Conservation (phyloP, 2,888 invertebrate species). For the Cataglyphis cursor region DNA sequence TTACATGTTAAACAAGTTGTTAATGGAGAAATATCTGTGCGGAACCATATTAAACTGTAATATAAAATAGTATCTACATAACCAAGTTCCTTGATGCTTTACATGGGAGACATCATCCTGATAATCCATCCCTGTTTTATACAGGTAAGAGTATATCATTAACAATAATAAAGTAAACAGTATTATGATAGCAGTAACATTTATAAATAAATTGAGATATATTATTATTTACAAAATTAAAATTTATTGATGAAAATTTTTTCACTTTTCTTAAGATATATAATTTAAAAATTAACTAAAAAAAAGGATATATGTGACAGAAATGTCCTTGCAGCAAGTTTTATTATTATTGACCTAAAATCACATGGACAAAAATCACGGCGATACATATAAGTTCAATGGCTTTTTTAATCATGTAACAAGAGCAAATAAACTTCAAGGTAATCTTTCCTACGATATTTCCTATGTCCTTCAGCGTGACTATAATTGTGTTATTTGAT, state of each 20-base stretch:
- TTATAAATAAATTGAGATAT: conserved; percentile 16
- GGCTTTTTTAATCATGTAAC: not conserved
- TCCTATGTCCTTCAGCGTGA: not conserved
- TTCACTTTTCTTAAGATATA: not conserved
- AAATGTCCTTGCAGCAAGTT: conserved; percentile 12
- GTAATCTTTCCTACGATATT: conserved; percentile 24
- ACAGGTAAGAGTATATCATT: conserved; percentile 10
- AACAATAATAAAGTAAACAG: conserved; percentile 50
- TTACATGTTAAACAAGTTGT: conserved; percentile 25
- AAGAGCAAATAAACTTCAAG: conserved; percentile 28
- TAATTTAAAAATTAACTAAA: conserved; percentile 20
- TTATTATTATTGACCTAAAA: not conserved
- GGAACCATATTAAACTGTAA: conserved; percentile 52
- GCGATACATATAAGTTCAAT: not conserved
- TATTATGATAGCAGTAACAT: conserved; percentile 3
- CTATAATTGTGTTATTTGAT: conserved; percentile 17
- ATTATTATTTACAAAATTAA: conserved; percentile 4
- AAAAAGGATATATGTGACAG: conserved; percentile 12
- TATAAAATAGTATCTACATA: conserved; percentile 36
- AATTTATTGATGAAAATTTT: conserved; percentile 24
- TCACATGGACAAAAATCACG: not conserved
- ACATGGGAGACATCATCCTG: conserved; percentile 19
- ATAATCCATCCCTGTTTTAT: conserved; percentile 1
- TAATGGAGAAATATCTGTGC: conserved; percentile 64
- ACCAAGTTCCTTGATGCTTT: conserved; percentile 27